Conservation (phyloP, 1,140 invertebrate genomes). For the Chironomus tepperi region DNA sequence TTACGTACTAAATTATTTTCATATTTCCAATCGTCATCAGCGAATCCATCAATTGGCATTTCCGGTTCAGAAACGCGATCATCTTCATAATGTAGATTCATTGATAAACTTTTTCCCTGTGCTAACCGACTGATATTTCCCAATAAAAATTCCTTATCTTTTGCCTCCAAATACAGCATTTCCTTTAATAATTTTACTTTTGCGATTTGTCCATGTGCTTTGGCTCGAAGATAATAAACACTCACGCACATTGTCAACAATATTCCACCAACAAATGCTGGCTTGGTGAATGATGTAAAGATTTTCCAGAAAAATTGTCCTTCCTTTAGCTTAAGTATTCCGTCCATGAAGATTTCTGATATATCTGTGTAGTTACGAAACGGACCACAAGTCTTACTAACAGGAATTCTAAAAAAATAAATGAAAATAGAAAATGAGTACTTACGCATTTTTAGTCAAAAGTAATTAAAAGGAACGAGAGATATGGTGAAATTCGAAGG, state of each 20-base stretch:
- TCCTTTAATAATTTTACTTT: slow-evolving; percentile 56
- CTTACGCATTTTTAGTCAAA: slow-evolving; percentile 23
- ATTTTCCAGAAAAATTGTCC: slow-evolving; percentile 40
- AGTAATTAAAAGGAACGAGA: not conserved
- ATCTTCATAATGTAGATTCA: not conserved
- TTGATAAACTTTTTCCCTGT: slow-evolving; percentile 3
- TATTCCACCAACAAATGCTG: slow-evolving; percentile 43
- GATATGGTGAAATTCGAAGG: not conserved
- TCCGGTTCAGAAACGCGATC: not conserved
- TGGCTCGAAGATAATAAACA: slow-evolving; percentile 60
- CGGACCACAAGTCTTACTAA: slow-evolving; percentile 44
- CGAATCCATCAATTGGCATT: slow-evolving; percentile 11
- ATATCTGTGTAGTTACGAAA: slow-evolving; percentile 42
- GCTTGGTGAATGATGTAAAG: slow-evolving; percentile 41
- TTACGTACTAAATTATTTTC: slow-evolving; percentile 2
- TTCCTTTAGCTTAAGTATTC: slow-evolving; percentile 40
- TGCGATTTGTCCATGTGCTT: slow-evolving; percentile 50
- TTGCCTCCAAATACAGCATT: slow-evolving; percentile 59
- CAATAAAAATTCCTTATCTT: slow-evolving; percentile 69
- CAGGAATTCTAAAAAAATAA: slow-evolving; percentile 38
- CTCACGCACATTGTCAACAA: slow-evolving; percentile 45
- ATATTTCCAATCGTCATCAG: not conserved
- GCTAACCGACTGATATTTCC: slow-evolving; percentile 40
- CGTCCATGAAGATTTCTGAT: slow-evolving; percentile 43
- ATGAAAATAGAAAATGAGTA: slow-evolving; percentile 26